Evolutionary conservation across 2,113 vertebrate species (phyloP), one percentile per base, ranked within the genome.

Genomic region (Limnothrissa miodon): DNA sequence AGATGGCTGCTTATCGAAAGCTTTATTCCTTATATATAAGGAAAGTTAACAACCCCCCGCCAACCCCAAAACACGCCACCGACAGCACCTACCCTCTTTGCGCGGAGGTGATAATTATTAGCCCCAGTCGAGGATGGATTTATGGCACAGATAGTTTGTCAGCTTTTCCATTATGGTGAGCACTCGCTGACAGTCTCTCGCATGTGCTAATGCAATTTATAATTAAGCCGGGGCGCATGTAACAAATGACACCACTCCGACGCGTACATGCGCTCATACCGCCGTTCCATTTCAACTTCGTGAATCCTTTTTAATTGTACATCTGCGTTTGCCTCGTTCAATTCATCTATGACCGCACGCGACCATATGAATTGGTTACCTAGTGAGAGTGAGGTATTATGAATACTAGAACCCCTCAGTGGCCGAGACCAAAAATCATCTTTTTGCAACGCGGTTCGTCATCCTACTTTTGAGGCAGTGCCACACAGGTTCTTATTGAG

Each of bases 191-290:
- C 83, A 83, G 79, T 66, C 81, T 39, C 56, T 74, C 78, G 78
- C 78, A 79, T 78, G 83, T 85, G 80, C 51, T 87, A 87, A 84
- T 84, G 46, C 51, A 56, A 33, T 81, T 81, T 78, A 79, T 85
- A 85, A 88, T 90, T 87, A 85, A 83, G 78, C 86, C 78, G 48
- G 46, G 13, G 39, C 66, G 74, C 56, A n/a, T 46, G 21, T 89
- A 87, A 90, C 91, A 82, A 88, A 89, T 93, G 87, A 83, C 74
- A 46, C 17, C 82, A 81, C 84, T 74, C 87, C 83, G 86, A 39
- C 82, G 86, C 83, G 91, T 85, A 86, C 83, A 90, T 82, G 84
- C 85, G 89, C 88, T 91, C 81, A 84, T 87, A 80, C 74, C 74
- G 80, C 48, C 83, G 39, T 88, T 92, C 81, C 78, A 84, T 80